These are phyloP conservation scores for Molossus alvarezi DNA, from an alignment of 2,797 vertebrate genomes.

Conservation along the genomic window DNA sequence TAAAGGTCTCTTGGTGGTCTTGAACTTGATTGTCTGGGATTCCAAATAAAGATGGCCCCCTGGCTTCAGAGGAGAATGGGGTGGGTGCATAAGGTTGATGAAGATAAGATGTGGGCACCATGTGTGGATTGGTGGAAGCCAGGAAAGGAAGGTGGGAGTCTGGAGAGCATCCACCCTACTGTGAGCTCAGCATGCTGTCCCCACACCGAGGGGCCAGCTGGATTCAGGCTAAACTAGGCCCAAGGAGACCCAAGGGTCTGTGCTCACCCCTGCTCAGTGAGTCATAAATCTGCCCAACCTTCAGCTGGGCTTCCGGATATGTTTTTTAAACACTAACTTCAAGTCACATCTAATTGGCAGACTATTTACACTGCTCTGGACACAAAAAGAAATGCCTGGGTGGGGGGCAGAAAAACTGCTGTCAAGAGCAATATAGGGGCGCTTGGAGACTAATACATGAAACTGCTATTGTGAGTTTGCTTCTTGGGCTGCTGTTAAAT, in stretches of 20 bases:
- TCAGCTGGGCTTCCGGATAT: background rate
- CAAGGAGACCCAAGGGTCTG: background rate
- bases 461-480: background rate
- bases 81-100: background rate
- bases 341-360: background rate
- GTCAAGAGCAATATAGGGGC: too few species aligned
- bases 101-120: background rate
- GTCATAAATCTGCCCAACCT: background rate
- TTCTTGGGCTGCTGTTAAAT: background rate
- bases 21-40: background rate
- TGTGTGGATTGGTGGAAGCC: accelerated
- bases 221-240: background rate
- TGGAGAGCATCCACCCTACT: background rate
- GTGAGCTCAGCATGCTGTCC: background rate
- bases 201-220: too few species aligned
- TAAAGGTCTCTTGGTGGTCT: background rate
- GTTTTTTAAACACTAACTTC: background rate
- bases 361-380: background rate
- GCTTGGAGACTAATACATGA: background rate
- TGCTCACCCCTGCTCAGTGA: background rate
- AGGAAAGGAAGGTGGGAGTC: background rate
- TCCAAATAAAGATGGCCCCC: background rate
- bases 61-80: background rate
- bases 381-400: background rate
- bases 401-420: background rate